Evolutionary conservation across 2,113 vertebrate species (phyloP), one percentile per base, ranked within the genome.

Genomic region (Suncus etruscus): DNA sequence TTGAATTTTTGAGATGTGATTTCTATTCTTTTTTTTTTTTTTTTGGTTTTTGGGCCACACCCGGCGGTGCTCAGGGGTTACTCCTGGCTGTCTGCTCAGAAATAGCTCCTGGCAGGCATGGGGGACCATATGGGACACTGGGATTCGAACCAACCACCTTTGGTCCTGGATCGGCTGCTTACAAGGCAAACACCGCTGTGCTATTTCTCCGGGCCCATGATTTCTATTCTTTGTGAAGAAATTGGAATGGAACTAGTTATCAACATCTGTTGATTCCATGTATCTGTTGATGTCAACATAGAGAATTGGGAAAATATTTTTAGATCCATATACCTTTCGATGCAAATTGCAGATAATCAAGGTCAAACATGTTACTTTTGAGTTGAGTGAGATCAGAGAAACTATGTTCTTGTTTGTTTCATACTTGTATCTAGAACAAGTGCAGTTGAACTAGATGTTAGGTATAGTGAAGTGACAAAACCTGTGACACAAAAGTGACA

Each of bases 331-430:
- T 83, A 68, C 10, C 84, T 91, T 75, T 39, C 80, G 74, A 6
- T 48, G 24, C n/a, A 69, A 63, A 73, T 76, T n/a, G 72, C 58
- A 88, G 80, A 69, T 84, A 70, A 91, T 66, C n/a, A 92, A 45
- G 78, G 58, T 84, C 29, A 92, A 90, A 78, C 24, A 31, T 91
- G 58, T 84, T 45, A 74, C 72, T 91, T 84, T 75, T 48, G 84
- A 91, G 89, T 39, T 74, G 73, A 86, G 31, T 70, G 92, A 58
- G 18, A 79, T 89, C 32, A 79, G 27, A 82, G n/a, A 51, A 86
- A 47, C 61, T 68, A 11, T 91, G 25, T 80, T 74, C 9, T 78
- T 81, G 76, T 54, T 16, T 72, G 2, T 78, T 6, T 86, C 77
- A 58, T 75, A 81, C 7, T 31, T 58, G 22, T 80, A 22, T 50